Percentiles rank a stretch among this genome's conserved stretches.
Conservation (phyloP, 2,797 vertebrate genomes). For the Pteronotus mesoamericanus region DNA sequence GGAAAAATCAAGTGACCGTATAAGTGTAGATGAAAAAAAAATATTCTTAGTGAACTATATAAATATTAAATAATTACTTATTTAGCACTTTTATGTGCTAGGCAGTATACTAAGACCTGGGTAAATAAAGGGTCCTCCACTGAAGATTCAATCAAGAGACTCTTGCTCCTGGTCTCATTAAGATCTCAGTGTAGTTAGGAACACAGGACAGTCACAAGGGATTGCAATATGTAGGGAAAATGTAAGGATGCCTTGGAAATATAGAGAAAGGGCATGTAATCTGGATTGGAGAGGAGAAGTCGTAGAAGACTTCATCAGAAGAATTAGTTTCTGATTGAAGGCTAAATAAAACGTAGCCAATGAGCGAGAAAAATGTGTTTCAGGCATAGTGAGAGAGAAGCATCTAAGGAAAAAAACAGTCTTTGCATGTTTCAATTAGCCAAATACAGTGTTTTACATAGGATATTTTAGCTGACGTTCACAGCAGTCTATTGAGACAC, state of each 20-base stretch:
- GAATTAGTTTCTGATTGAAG: not conserved
- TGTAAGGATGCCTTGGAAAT: not conserved
- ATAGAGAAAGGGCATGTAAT: not conserved
- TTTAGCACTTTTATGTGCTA: not conserved
- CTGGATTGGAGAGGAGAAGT: not conserved
- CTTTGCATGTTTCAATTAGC: not conserved
- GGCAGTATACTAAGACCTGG: not conserved
- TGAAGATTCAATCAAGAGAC: not conserved
- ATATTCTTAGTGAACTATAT: not conserved
- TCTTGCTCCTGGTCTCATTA: not conserved
- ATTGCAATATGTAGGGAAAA: not conserved
- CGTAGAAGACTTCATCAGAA: not conserved
- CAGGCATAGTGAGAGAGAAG: not conserved
- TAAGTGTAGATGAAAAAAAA: not conserved
- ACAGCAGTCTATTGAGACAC: not conserved
- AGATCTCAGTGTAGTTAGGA: not conserved
- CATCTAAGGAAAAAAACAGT: not conserved
- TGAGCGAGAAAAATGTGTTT: not conserved
- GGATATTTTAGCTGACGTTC: not conserved
- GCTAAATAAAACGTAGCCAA: not conserved
- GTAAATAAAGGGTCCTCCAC: not conserved
- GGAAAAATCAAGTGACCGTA: not conserved
- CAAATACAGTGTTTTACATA: not conserved
- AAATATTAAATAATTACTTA: not conserved
- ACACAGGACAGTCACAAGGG: not conserved